These are phyloP conservation scores for Rhizoglyphus robini DNA, from an alignment of 1,140 invertebrate species.

Conservation along the genomic window DNA sequence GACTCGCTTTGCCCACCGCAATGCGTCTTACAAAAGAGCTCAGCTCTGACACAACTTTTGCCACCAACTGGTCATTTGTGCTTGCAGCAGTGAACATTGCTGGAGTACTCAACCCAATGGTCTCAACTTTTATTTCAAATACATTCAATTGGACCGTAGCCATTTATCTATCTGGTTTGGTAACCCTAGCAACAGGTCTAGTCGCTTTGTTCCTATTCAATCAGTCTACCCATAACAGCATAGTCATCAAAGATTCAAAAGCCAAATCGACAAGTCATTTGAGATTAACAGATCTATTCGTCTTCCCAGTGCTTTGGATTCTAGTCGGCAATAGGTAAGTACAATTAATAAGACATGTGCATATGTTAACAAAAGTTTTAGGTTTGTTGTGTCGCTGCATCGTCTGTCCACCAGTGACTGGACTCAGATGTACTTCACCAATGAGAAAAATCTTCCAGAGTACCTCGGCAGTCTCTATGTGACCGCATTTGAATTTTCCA, in stretches of 20 bases:
- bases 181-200: neutral
- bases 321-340: neutral
- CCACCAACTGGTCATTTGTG: constrained; percentile 17
- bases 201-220: neutral
- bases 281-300: constrained; percentile 2
- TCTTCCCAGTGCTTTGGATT: constrained; percentile 2
- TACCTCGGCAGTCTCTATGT: neutral
- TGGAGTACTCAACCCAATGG: neutral
- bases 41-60: neutral
- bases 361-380: neutral
- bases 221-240: no score
- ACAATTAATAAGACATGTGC: neutral
- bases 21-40: neutral
- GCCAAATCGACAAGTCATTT: neutral
- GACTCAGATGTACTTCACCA: neutral
- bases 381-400: neutral
- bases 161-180: neutral
- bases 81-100: constrained; percentile 6
- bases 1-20: neutral
- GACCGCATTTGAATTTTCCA: neutral
- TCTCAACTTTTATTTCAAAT: neutral
- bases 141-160: neutral
- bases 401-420: constrained; percentile 1
- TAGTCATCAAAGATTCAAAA: neutral
- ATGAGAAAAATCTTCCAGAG: neutral